Evolutionary conservation across 2,888 invertebrate species (phyloP).

Genomic region (Tenthredo amoena): DNA sequence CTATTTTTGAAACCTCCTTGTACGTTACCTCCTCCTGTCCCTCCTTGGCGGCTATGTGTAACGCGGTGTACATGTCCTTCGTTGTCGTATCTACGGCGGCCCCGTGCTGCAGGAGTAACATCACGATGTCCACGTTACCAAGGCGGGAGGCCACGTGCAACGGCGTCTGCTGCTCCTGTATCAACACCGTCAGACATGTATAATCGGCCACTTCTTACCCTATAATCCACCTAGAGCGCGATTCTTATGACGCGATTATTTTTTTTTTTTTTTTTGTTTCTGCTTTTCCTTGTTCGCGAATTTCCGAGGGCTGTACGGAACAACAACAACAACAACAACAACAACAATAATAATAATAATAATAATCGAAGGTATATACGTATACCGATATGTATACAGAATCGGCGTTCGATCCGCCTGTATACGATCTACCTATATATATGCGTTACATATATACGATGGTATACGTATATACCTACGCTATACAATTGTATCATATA

Average conservation of each 20-base stretch:
- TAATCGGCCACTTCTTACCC: neutral
- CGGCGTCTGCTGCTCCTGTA: conserved; percentile 95
- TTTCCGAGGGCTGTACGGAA: neutral
- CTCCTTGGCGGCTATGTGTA: conserved; percentile 98
- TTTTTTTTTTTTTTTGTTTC: neutral
- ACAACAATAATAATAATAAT: too few relatives aligned
- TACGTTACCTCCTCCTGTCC: conserved; percentile 82
- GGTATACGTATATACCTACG: neutral
- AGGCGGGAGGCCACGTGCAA: conserved; percentile 97
- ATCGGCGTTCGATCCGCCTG: too few relatives aligned
- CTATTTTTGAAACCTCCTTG: conserved; percentile 73
- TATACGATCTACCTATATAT: too few relatives aligned
- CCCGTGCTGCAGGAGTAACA: conserved; percentile 95
- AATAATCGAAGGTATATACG: too few relatives aligned
- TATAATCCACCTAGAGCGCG: neutral
- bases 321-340: too few relatives aligned
- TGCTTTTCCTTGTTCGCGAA: too few relatives aligned
- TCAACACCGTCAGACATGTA: conserved; percentile 36
- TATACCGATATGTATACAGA: too few relatives aligned
- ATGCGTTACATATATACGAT: neutral
- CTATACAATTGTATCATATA: neutral
- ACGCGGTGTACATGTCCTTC: conserved; percentile 96
- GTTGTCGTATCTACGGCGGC: conserved; percentile 94
- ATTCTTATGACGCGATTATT: neutral
- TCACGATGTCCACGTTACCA: conserved; percentile 98